Conservation (phyloP, 2,888 invertebrate genomes). For the Leptopterna dolabrata region DNA sequence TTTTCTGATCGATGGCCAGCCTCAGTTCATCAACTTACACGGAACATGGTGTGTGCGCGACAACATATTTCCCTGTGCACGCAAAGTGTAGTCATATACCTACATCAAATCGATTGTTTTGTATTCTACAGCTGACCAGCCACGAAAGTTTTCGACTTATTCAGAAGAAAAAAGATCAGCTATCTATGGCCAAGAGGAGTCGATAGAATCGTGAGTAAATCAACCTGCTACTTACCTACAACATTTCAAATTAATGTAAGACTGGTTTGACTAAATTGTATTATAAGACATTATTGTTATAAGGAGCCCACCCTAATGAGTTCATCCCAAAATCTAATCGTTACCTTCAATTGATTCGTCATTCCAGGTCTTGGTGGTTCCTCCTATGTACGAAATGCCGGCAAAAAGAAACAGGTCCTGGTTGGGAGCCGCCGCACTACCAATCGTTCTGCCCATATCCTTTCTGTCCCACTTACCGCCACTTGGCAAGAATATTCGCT, state of each 20-base stretch:
- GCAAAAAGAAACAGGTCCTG: conserved; percentile 77
- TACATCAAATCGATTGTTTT: background rate
- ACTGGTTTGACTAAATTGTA: too few species aligned
- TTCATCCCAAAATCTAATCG: background rate
- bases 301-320: background rate
- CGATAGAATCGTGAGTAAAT: conserved; percentile 14
- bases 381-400: conserved; percentile 84
- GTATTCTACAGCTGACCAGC: conserved; percentile 17
- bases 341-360: background rate
- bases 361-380: conserved; percentile 83
- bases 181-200: conserved; percentile 1
- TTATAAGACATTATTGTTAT: too few species aligned
- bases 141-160: conserved; percentile 21
- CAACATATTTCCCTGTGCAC: background rate
- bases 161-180: conserved; percentile 35
- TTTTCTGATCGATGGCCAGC: too few species aligned
- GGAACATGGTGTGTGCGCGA: background rate
- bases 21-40: too few species aligned
- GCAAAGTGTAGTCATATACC: too few species aligned
- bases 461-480: conserved; percentile 85
- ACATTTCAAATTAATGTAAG: too few species aligned
- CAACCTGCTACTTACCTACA: too few species aligned
- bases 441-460: conserved; percentile 85
- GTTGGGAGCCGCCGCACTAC: conserved; percentile 87
- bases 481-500: conserved; percentile 81